These are phyloP conservation scores for Taphrorychus bicolor DNA, from an alignment of 2,888 invertebrate species.

Conservation along the genomic window DNA sequence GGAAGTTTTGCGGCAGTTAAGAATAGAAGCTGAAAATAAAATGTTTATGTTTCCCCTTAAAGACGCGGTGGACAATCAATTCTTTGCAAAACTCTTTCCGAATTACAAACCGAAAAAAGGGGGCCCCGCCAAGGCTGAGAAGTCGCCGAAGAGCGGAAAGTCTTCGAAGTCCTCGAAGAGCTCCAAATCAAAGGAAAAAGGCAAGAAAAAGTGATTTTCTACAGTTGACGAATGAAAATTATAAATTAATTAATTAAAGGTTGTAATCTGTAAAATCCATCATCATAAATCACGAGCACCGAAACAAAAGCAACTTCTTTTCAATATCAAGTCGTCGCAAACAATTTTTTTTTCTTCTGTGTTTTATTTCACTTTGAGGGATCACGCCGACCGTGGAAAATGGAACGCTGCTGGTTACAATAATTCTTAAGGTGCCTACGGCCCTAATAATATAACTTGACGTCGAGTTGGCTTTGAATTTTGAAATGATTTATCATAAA, in stretches of 20 bases:
- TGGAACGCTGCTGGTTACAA: too few species aligned
- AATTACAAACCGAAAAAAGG: constrained; percentile 48
- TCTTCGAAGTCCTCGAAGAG: constrained; percentile 7
- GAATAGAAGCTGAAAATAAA: constrained; percentile 51
- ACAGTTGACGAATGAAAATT: too few species aligned
- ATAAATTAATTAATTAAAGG: not conserved
- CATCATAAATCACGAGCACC: not conserved
- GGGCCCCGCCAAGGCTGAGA: constrained; percentile 10
- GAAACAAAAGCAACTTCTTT: not conserved
- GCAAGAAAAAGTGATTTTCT: constrained; percentile 2
- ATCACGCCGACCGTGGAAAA: not conserved
- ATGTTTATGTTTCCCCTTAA: constrained; percentile 55
- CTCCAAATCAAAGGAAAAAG: not conserved
- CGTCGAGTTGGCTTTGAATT: not conserved
- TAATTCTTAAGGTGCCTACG: not conserved
- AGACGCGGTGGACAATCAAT: constrained; percentile 54
- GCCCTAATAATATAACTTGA: not conserved
- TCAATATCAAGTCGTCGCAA: not conserved
- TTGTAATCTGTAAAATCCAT: not conserved
- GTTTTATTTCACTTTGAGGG: not conserved
- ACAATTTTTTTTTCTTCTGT: not conserved
- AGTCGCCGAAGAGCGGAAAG: constrained; percentile 4
- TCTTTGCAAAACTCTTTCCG: constrained; percentile 54
- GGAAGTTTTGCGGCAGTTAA: constrained; percentile 46
- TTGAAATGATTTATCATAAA: not conserved